Conservation (phyloP, 2,797 vertebrate genomes). For the Odontamblyopus rebecca region DNA sequence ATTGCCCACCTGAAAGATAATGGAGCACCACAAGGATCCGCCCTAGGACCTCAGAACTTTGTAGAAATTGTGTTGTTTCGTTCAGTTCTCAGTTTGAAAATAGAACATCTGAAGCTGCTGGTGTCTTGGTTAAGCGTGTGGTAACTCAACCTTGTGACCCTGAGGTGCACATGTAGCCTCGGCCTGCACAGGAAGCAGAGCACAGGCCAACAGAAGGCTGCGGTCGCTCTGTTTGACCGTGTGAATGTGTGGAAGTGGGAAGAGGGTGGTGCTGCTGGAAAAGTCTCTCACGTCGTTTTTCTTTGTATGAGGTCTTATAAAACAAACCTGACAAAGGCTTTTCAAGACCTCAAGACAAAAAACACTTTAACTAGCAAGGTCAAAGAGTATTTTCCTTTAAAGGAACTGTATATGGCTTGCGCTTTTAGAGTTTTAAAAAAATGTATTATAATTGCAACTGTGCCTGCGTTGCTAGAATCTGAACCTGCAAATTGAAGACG, state of each 20-base stretch:
- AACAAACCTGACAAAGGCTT: constrained; percentile 11
- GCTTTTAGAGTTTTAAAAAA: too few species aligned
- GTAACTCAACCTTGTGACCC: constrained; percentile 26
- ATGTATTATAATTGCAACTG: too few species aligned
- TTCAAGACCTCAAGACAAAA: not conserved
- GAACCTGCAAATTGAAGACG: too few species aligned
- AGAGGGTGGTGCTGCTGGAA: constrained; percentile 31
- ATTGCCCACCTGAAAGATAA: not conserved
- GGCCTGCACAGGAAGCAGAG: constrained; percentile 24
- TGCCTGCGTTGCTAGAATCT: too few species aligned
- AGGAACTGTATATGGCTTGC: too few species aligned
- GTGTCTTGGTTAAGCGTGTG: not conserved
- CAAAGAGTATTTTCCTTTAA: too few species aligned
- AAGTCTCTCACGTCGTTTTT: constrained; percentile 20
- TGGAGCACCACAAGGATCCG: not conserved
- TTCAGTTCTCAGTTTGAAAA: too few species aligned
- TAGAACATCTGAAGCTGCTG: not conserved
- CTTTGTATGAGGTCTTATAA: constrained; percentile 19
- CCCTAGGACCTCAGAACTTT: not conserved
- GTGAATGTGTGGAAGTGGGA: constrained; percentile 23
- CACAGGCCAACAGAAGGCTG: constrained; percentile 28
- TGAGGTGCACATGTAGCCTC: constrained; percentile 32
- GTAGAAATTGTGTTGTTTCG: not conserved
- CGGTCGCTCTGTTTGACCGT: constrained; percentile 32
- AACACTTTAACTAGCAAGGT: constrained; percentile 4